Conservation (phyloP, 2,888 invertebrate species). For the Drosophila buzzatii region DNA sequence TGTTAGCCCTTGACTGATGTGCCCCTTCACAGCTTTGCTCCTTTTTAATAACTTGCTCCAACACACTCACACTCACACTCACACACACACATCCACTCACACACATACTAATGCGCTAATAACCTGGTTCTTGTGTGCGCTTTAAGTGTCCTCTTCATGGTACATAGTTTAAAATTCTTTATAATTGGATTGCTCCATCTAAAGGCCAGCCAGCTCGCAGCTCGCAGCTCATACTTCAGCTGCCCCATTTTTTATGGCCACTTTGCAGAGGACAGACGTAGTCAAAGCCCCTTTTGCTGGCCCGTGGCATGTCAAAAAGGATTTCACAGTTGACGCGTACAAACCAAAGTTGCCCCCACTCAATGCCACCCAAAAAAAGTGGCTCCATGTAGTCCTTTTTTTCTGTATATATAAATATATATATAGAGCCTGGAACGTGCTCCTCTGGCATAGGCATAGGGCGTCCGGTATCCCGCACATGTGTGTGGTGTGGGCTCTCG, state of each 20-base stretch:
- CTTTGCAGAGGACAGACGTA: slow-evolving; percentile 49
- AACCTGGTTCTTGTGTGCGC: slow-evolving; percentile 71
- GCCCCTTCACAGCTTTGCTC: slow-evolving; percentile 74
- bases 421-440: slow-evolving; percentile 29
- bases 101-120: slow-evolving; percentile 65
- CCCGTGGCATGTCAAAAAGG: slow-evolving; percentile 74
- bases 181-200: slow-evolving; percentile 77
- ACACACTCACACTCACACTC: slow-evolving; percentile 35
- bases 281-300: slow-evolving; percentile 28
- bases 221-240: slow-evolving; percentile 14
- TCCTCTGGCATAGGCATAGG: slow-evolving; percentile 38
- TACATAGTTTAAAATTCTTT: slow-evolving; percentile 80
- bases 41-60: slow-evolving; percentile 74
- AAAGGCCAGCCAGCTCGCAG: slow-evolving; percentile 32
- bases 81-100: slow-evolving; percentile 9
- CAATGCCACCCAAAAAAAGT: slow-evolving; percentile 2
- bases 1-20: slow-evolving; percentile 77
- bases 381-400: slow-evolving; percentile 31
- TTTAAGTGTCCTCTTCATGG: slow-evolving; percentile 78
- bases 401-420: slow-evolving; percentile 4
- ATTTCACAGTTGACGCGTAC: slow-evolving; percentile 80
- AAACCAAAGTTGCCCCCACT: slow-evolving; percentile 62
- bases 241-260: slow-evolving; percentile 72
- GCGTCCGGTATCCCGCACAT: slow-evolving; percentile 51
- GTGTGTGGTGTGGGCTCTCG: slow-evolving; percentile 48